Evolutionary conservation across 2,888 invertebrate genomes (phyloP).

Genomic region (Spisula subtruncata): DNA sequence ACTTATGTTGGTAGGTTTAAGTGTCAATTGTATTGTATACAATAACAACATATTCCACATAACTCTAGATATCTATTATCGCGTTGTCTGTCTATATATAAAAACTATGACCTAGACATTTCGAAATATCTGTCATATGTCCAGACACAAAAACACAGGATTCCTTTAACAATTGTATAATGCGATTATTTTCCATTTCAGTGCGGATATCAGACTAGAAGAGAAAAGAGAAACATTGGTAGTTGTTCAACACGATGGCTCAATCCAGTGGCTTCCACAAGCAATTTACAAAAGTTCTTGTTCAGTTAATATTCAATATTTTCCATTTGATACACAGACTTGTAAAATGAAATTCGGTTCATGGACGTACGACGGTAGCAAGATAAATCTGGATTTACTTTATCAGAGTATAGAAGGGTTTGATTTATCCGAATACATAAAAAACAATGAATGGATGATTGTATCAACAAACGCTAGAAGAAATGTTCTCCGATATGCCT

Average conservation of each 20-base stretch:
- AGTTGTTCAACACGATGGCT: conserved; percentile 85
- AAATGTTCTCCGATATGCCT: conserved; percentile 85
- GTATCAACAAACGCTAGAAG: conserved; percentile 82
- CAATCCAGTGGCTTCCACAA: conserved; percentile 85
- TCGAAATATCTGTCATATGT: not conserved
- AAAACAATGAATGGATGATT: conserved; percentile 87
- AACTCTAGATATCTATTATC: too few species aligned
- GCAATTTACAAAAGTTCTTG: conserved; percentile 87
- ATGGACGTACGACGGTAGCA: conserved; percentile 87
- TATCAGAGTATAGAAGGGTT: conserved; percentile 76
- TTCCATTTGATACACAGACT: conserved; percentile 87
- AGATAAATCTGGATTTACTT: conserved; percentile 80
- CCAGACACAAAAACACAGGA: not conserved
- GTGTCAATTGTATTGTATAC: too few species aligned
- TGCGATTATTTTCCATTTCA: conserved; percentile 59
- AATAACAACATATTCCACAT: too few species aligned
- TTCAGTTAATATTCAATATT: conserved; percentile 87
- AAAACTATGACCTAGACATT: not conserved
- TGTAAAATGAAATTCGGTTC: conserved; percentile 87
- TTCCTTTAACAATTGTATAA: not conserved
- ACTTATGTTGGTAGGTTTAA: too few species aligned
- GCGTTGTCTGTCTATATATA: too few species aligned
- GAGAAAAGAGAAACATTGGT: conserved; percentile 87
- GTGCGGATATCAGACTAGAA: conserved; percentile 87
- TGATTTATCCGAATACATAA: conserved; percentile 85